Evolutionary conservation across 53 echinoderm and acorn worm genomes (phyloP).

Genomic region (Crossaster papposus): DNA sequence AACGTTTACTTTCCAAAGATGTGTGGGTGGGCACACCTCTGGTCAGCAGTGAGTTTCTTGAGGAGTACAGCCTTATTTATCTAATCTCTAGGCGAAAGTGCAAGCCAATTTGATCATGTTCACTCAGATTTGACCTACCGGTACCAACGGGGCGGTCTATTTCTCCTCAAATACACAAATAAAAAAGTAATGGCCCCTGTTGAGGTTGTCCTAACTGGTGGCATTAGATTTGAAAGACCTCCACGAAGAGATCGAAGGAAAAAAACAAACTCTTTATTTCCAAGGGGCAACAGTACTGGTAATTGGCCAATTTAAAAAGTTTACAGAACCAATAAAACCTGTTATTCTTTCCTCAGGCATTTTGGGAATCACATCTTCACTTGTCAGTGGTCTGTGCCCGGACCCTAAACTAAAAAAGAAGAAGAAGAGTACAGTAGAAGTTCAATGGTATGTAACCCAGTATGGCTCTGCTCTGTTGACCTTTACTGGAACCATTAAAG

Average conservation of each 20-base stretch:
- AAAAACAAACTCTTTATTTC: not conserved
- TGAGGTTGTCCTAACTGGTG: not conserved
- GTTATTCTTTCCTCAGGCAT: not conserved
- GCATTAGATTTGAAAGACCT: not conserved
- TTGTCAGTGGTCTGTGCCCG: not conserved
- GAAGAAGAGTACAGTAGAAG: not conserved
- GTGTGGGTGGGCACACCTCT: not conserved
- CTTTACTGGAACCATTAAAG: not conserved
- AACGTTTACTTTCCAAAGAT: not conserved
- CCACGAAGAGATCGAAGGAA: too few species aligned
- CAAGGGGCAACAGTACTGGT: conserved; percentile 27
- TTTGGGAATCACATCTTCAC: not conserved
- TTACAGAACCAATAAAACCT: conserved; percentile 17
- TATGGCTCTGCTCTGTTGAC: not conserved
- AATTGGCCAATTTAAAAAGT: conserved; percentile 35
- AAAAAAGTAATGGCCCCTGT: not conserved
- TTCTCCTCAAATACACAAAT: not conserved
- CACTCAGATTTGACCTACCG: not conserved
- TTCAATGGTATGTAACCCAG: not conserved
- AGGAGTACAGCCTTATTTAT: not conserved
- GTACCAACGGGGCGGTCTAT: not conserved
- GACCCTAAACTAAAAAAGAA: not conserved
- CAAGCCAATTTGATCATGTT: not conserved
- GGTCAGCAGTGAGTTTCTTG: not conserved
- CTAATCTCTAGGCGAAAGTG: not conserved